Conservation (phyloP, 2,888 invertebrate species). For the Petrophora chlorosata region DNA sequence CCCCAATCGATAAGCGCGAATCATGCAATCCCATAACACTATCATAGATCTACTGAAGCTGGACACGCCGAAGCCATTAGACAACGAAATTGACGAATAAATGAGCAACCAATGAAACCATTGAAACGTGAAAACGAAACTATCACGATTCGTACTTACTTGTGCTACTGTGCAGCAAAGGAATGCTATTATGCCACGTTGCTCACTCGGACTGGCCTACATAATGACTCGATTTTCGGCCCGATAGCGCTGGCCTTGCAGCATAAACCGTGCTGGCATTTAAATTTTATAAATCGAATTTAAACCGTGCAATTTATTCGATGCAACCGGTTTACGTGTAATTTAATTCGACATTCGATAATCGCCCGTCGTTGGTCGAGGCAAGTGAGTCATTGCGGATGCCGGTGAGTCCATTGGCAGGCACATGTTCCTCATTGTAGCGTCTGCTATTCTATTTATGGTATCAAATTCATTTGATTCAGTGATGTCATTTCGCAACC, state of each 20-base stretch:
- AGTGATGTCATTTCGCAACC: slow-evolving; percentile 48
- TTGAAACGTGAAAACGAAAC: slow-evolving; percentile 77
- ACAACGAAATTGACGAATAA: slow-evolving; percentile 64
- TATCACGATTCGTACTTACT: slow-evolving; percentile 74
- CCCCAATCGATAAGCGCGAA: slow-evolving; percentile 37
- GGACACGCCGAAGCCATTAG: slow-evolving; percentile 56
- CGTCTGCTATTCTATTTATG: slow-evolving; percentile 34
- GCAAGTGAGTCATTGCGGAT: slow-evolving; percentile 60
- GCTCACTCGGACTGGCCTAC: slow-evolving; percentile 68
- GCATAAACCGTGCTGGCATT: slow-evolving; percentile 69
- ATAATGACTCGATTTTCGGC: slow-evolving; percentile 75
- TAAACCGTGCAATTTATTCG: slow-evolving; percentile 64
- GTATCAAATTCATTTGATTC: slow-evolving; percentile 42
- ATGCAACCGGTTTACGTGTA: slow-evolving; percentile 67
- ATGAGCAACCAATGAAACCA: slow-evolving; percentile 63
- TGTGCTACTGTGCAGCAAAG: slow-evolving; percentile 60
- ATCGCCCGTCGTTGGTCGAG: slow-evolving; percentile 51
- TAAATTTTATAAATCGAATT: slow-evolving; percentile 72
- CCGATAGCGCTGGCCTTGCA: slow-evolving; percentile 76
- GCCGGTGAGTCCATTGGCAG: slow-evolving; percentile 35
- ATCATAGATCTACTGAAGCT: slow-evolving; percentile 54
- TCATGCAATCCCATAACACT: slow-evolving; percentile 47
- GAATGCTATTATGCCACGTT: slow-evolving; percentile 66
- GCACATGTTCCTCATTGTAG: slow-evolving; percentile 51
- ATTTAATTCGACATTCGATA: slow-evolving; percentile 62